Evolutionary conservation across 2,797 vertebrate species (phyloP).

Genomic region (Spheniscus humboldti): DNA sequence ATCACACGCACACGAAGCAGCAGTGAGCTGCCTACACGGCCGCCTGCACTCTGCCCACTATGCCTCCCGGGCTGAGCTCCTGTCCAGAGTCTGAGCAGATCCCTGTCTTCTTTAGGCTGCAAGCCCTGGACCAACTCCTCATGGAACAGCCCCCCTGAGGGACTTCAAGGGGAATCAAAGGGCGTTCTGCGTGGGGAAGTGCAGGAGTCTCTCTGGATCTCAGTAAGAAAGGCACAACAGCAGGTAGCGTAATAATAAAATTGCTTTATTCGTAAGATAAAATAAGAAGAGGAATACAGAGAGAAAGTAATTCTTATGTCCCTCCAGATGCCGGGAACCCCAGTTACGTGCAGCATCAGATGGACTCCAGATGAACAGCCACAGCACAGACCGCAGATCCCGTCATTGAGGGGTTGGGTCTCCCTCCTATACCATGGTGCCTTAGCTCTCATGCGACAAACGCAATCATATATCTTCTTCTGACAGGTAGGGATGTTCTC

Average conservation of each 20-base stretch:
- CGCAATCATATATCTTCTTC: neutral
- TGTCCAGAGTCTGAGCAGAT: neutral
- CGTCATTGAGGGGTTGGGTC: neutral
- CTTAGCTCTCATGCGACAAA: neutral
- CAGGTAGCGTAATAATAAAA: neutral
- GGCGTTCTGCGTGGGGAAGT: neutral
- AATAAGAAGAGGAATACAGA: neutral
- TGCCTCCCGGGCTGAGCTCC: neutral
- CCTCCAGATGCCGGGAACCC: neutral
- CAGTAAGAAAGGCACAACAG: neutral
- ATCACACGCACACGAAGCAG: fast-evolving
- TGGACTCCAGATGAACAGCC: neutral
- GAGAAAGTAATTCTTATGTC: neutral
- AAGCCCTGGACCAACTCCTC: neutral
- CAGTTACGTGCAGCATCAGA: neutral
- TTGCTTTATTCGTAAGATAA: neutral
- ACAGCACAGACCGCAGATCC: neutral
- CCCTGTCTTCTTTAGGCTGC: neutral
- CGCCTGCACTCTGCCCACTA: neutral
- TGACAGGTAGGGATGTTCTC: neutral
- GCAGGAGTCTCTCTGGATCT: neutral
- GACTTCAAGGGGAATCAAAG: neutral
- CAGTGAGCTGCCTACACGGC: neutral
- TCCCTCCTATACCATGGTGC: neutral
- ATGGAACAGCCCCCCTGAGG: neutral